Evolutionary conservation across 2,113 vertebrate genomes (phyloP).

Genomic region (Chrysochloris asiatica): DNA sequence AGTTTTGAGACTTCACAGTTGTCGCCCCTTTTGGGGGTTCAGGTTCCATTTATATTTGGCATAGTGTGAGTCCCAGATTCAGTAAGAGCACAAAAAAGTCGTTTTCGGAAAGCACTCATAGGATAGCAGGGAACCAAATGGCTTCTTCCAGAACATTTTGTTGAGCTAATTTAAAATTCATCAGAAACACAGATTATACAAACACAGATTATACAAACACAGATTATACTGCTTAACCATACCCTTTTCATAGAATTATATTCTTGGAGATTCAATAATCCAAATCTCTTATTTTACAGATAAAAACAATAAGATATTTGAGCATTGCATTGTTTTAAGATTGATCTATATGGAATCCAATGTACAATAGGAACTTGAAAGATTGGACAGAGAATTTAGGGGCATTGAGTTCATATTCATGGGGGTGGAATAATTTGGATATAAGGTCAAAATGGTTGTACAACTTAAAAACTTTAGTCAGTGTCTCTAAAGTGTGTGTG

Average conservation of each 20-base stretch:
- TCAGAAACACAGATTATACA: background rate
- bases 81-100: conserved; percentile 34
- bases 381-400: background rate
- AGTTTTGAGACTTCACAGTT: conserved; percentile 1
- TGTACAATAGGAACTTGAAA: background rate
- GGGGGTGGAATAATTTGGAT: background rate
- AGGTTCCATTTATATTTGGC: conserved; percentile 32
- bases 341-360: background rate
- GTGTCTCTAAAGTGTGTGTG: background rate
- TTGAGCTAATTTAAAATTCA: conserved; percentile 40
- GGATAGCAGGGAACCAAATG: background rate
- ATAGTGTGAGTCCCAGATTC: conserved; percentile 45
- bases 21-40: conserved; percentile 26
- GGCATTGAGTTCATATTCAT: background rate
- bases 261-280: background rate
- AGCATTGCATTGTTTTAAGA: background rate
- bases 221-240: background rate
- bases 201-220: background rate
- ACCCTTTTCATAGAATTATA: background rate
- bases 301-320: background rate
- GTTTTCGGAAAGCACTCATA: background rate
- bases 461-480: background rate
- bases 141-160: conserved; percentile 40
- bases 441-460: background rate
- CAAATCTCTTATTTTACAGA: background rate